Evolutionary conservation across 2,113 vertebrate species (phyloP).

Genomic region (Semnornis frantzii): DNA sequence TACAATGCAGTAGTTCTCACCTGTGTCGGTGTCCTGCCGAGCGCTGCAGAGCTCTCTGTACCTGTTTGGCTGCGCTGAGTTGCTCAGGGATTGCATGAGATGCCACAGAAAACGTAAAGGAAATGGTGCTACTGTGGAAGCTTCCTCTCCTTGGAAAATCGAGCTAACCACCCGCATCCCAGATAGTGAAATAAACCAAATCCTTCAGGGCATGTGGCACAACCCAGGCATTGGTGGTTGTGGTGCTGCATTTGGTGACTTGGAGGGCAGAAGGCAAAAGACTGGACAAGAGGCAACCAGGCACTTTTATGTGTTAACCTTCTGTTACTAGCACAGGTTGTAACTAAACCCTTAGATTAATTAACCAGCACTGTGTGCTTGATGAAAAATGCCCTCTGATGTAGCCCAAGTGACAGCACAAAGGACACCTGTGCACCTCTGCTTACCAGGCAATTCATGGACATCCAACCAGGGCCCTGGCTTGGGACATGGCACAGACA

Average conservation of each 20-base stretch:
- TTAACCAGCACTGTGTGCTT: not conserved
- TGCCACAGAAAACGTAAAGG: not conserved
- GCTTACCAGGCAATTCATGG: fast-evolving
- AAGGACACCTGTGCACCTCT: not conserved
- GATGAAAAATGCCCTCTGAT: not conserved
- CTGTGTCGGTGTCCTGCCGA: too few relatives aligned
- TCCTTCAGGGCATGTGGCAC: not conserved
- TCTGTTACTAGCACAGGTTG: too few relatives aligned
- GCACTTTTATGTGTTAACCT: too few relatives aligned
- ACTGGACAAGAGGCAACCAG: too few relatives aligned
- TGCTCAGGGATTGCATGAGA: not conserved
- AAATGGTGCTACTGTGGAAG: fast-evolving
- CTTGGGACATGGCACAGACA: fast-evolving
- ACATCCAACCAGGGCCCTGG: too few relatives aligned
- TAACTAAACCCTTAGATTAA: too few relatives aligned
- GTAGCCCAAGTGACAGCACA: not conserved
- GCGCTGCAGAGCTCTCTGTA: fast-evolving
- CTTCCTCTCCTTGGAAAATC: not conserved
- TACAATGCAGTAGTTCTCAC: fast-evolving
- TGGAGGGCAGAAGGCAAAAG: not conserved
- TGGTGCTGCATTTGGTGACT: fast-evolving
- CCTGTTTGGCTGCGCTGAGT: not conserved
- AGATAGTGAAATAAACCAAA: not conserved
- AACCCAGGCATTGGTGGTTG: fast-evolving
- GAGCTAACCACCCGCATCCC: not conserved